Base-by-base conservation (phyloP, 2,888 invertebrate genomes). In the Empis livida region DNA sequence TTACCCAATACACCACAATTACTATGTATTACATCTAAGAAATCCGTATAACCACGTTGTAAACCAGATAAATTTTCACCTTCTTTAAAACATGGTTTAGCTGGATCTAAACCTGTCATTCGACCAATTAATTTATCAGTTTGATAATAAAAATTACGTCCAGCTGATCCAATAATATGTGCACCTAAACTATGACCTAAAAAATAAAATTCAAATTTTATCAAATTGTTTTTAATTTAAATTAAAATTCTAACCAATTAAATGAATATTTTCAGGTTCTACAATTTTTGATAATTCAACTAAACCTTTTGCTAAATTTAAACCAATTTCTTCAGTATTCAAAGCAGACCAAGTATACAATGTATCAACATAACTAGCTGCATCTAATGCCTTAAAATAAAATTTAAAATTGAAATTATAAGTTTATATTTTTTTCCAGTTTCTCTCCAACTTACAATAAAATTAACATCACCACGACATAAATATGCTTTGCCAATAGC, bases 71-170 rank as follows among this genome's bases (percentile, higher is more conserved):
- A 45, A 1, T 51, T 47, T 11, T 63, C 55, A 20, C 60, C 56
- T 16, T 59, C 53, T 38, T 67, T 66, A 47, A 67, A 67, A 35
- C 65, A 67, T 14, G 64, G 66, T 40, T 63, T 65, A 4, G 68
- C 67, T 3, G 67, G 68, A 57, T 67, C 68, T 16, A 67, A 52
- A 9, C 63, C 67, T 1, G 67, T 68, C 35, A 67, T 65, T 13
- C 65, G 59, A 10, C 59, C 57, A 17, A 67, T 56, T 10, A 54
- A 17, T 42, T 61, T 54, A 5, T 57, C 58, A 2, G 68, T 64
- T 3, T 60, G 44, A 3, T 53, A 49, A 31, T 50, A 55, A 41
- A 65, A 68, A 13, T 56, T 55, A 11, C 64, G 58, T 0, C 64
- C 68, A 8, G 65, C 65, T 2, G 55, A 46, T 14, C 68, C 66